Percentiles rank a stretch among this genome's conserved stretches.
Evolutionary conservation across 2,797 vertebrate species (phyloP).

Genomic region (Saxicola maurus): DNA sequence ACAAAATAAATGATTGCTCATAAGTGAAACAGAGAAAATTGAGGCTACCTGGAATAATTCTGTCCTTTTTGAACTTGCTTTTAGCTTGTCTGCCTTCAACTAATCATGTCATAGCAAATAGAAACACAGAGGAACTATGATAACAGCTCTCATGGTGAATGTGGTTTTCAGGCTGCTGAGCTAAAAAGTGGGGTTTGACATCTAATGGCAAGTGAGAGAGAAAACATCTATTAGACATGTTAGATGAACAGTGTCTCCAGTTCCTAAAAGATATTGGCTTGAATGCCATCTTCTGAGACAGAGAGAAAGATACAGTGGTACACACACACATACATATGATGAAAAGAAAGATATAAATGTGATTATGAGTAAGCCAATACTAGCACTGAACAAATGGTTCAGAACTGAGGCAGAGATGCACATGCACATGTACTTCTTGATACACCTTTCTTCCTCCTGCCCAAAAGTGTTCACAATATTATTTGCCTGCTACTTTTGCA

Average conservation of each 20-base stretch:
- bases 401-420: neutral
- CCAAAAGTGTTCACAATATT: neutral
- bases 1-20: neutral
- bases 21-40: neutral
- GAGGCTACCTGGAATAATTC: neutral
- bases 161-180: neutral
- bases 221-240: neutral
- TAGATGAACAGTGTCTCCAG: neutral
- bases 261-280: neutral
- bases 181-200: neutral
- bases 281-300: neutral
- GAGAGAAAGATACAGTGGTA: neutral
- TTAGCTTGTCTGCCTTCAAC: neutral
- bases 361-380: neutral
- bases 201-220: neutral
- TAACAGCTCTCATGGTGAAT: neutral
- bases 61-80: neutral
- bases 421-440: neutral
- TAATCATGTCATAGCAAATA: neutral
- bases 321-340: neutral
- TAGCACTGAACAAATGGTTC: neutral
- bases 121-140: neutral
- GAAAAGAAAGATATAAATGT: neutral
- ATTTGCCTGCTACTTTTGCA: neutral
- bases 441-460: neutral